These are phyloP conservation scores for Dinomys branickii DNA, from an alignment of 2,113 vertebrate species.

Conservation along the genomic window DNA sequence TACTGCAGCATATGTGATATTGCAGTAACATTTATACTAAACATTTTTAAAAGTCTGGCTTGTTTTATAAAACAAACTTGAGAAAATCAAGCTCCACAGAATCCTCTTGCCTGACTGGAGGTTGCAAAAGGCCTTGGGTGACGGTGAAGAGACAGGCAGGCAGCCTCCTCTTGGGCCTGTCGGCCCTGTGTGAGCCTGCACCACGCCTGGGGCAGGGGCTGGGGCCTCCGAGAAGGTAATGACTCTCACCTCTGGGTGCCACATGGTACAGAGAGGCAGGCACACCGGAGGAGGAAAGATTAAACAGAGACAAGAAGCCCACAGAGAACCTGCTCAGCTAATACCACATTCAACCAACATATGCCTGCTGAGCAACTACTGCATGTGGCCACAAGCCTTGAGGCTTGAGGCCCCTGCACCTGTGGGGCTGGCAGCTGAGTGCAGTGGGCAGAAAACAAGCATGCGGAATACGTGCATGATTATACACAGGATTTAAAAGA, in stretches of 20 bases:
- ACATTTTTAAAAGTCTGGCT: slow-evolving; percentile 32
- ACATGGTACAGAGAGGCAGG: neutral
- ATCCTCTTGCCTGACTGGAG: neutral
- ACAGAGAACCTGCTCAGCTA: neutral
- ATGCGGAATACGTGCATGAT: neutral
- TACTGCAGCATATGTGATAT: neutral
- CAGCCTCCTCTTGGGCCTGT: neutral
- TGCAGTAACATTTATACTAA: slow-evolving; percentile 57
- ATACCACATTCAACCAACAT: neutral
- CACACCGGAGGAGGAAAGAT: neutral
- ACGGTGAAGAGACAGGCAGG: neutral
- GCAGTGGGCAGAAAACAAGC: neutral
- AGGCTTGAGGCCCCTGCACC: neutral
- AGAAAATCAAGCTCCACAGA: slow-evolving; percentile 51
- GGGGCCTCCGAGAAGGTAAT: neutral
- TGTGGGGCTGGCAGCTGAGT: neutral
- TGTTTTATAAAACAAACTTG: slow-evolving; percentile 57
- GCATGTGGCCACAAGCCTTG: neutral
- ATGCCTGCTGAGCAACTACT: neutral
- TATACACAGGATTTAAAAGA: neutral
- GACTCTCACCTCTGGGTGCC: neutral
- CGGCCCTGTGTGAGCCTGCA: neutral
- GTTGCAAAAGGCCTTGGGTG: neutral
- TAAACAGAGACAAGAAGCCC: neutral
- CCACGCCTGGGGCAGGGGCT: neutral